phyloP scores from a whole-genome alignment of 2,888 invertebrate species.

The Limnephilus auricula region DNA sequence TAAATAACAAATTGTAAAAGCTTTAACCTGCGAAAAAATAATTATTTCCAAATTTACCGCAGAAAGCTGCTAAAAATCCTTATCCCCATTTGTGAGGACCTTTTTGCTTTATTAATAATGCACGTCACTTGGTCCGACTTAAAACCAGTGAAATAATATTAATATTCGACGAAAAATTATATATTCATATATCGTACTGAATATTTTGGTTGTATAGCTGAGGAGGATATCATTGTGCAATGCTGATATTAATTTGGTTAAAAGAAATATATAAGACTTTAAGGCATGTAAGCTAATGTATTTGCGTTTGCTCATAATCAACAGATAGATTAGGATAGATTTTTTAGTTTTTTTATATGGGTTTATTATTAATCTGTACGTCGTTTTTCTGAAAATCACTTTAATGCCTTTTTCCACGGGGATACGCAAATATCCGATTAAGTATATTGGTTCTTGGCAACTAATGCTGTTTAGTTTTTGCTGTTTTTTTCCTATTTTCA shows the following conservation, averaged over 20 bases:
- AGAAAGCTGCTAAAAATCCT: not conserved
- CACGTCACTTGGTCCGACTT: constrained; percentile 42
- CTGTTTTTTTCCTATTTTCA: too few species aligned
- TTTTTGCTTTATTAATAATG: constrained; percentile 18
- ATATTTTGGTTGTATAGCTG: not conserved
- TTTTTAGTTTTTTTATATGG: too few species aligned
- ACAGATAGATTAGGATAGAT: too few species aligned
- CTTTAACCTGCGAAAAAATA: not conserved
- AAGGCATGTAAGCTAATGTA: too few species aligned
- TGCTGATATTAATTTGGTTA: not conserved
- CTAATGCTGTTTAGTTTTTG: too few species aligned
- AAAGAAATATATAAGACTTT: too few species aligned
- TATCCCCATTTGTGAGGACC: not conserved
- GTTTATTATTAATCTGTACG: too few species aligned
- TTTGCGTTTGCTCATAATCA: not conserved
- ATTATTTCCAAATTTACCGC: not conserved
- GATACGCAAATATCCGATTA: too few species aligned
- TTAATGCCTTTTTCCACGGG: too few species aligned
- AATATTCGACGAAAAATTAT: constrained; percentile 22
- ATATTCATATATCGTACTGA: not conserved
- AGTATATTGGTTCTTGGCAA: too few species aligned
- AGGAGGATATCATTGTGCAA: not conserved
- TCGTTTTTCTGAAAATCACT: too few species aligned
- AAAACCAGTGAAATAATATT: constrained; percentile 14
- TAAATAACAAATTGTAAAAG: too few species aligned